Evolutionary conservation across 2,113 vertebrate species (phyloP).

Genomic region (Meriones unguiculatus): DNA sequence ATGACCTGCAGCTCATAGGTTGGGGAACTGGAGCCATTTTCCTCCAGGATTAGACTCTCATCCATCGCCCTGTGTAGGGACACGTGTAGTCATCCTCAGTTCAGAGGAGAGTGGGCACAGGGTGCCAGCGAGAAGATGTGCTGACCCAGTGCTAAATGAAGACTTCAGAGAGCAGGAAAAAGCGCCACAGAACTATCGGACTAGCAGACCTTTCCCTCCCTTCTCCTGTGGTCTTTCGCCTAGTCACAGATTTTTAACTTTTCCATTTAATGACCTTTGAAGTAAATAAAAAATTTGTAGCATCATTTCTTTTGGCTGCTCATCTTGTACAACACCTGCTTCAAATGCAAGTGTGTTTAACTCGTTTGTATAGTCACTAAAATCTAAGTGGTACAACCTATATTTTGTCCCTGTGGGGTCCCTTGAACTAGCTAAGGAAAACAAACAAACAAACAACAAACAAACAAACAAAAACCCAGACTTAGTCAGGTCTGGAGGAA

Average conservation of each 20-base stretch:
- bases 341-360: conserved; percentile 29
- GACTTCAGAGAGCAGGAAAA: conserved; percentile 1
- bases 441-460: neutral
- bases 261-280: conserved; percentile 21
- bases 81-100: neutral
- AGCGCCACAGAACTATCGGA: too few relatives aligned
- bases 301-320: neutral
- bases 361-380: neutral
- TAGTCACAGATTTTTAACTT: neutral
- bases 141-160: neutral
- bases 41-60: neutral
- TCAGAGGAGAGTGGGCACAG: neutral
- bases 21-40: neutral
- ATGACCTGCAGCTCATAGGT: neutral
- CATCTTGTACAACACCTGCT: neutral
- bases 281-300: conserved; percentile 20
- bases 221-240: neutral
- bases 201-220: neutral
- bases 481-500: neutral
- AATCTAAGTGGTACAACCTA: neutral
- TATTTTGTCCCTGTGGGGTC: neutral
- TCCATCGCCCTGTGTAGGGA: neutral
- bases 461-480: neutral
- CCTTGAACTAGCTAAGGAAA: neutral
- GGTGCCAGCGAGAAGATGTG: neutral